A percentile compares a stretch with the other conserved stretches of the same genome.
Conservation (phyloP, 1,140 invertebrate genomes). For the Venturia canescens region DNA sequence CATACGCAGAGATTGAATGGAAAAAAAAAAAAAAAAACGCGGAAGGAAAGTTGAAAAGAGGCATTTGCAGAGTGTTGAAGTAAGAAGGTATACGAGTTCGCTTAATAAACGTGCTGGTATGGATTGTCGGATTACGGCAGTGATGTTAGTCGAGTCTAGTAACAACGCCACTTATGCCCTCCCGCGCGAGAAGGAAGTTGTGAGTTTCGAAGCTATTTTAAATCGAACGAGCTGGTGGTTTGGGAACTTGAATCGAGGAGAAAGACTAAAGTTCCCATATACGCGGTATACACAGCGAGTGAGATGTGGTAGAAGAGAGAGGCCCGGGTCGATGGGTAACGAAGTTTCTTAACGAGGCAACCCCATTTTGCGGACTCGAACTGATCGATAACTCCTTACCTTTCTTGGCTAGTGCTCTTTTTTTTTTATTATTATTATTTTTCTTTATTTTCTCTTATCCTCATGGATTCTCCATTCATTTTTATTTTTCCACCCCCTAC, state of each 20-base stretch:
- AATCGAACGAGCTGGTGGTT: constrained; percentile 47
- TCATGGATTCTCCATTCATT: background rate
- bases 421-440: constrained; percentile 34
- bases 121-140: constrained; percentile 4
- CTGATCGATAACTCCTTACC: constrained; percentile 68
- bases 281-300: background rate
- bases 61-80: background rate
- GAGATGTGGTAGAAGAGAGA: constrained; percentile 21
- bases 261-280: constrained; percentile 20
- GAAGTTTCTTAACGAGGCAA: constrained; percentile 72
- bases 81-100: background rate
- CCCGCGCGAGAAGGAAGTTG: constrained; percentile 65
- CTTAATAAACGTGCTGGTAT: constrained; percentile 32
- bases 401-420: background rate
- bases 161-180: constrained; percentile 60
- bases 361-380: constrained; percentile 64
- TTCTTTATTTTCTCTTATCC: constrained; percentile 3
- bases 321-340: constrained; percentile 55
- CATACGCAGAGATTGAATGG: too few species aligned
- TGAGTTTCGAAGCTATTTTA: constrained; percentile 71
- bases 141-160: background rate
- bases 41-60: too few species aligned
- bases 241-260: background rate
- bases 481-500: background rate
- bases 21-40: too few species aligned